Evolutionary conservation across 2,797 vertebrate species (phyloP).

Genomic region (Siniperca scherzeri): DNA sequence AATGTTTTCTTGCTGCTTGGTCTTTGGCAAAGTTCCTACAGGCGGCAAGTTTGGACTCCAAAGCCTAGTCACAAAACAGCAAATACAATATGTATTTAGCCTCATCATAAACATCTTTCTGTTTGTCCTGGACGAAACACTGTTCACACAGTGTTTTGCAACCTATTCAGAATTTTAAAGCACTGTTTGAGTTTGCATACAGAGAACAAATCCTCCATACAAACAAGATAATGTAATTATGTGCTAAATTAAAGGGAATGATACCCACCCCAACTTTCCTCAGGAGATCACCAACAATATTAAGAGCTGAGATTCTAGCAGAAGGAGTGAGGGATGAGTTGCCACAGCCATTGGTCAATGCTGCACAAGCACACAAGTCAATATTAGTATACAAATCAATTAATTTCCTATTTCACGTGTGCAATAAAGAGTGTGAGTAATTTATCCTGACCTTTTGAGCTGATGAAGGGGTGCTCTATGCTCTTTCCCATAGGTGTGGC

Average conservation of each 20-base stretch:
- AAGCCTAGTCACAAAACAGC: conserved; percentile 84
- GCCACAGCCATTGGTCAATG: conserved; percentile 93
- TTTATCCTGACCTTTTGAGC: conserved; percentile 88
- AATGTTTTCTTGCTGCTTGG: conserved; percentile 93
- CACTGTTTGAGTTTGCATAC: not conserved
- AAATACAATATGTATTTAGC: conserved; percentile 17
- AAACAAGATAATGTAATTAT: not conserved
- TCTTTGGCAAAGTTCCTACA: conserved; percentile 99
- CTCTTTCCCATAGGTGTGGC: conserved; percentile 94
- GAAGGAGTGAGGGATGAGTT: conserved; percentile 94
- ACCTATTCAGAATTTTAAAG: not conserved
- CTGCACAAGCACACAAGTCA: conserved; percentile 71
- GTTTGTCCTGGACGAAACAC: conserved; percentile 6
- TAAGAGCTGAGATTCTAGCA: conserved; percentile 97
- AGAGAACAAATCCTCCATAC: not conserved
- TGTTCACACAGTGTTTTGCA: not conserved
- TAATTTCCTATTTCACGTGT: not conserved
- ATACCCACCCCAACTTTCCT: conserved; percentile 96
- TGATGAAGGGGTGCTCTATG: conserved; percentile 91
- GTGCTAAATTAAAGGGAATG: not conserved
- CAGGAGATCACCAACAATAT: conserved; percentile 97
- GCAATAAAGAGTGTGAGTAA: not conserved
- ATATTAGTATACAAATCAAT: conserved; percentile 8
- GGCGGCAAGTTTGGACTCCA: conserved; percentile 98
- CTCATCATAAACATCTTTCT: not conserved